These are phyloP conservation scores for Alcis repandata DNA, from an alignment of 2,888 invertebrate genomes.

Conservation along the genomic window DNA sequence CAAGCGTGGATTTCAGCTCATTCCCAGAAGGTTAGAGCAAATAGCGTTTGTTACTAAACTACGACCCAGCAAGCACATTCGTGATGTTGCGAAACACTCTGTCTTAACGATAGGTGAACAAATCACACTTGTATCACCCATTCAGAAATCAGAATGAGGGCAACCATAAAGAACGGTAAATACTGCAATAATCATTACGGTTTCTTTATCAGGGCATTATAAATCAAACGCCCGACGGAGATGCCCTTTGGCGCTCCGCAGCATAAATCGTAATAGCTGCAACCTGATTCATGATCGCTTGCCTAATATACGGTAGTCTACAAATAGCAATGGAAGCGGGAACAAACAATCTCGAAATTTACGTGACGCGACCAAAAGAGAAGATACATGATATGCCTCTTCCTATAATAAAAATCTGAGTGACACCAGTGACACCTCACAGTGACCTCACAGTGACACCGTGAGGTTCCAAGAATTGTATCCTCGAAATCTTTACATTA, in stretches of 20 bases:
- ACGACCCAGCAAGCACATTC: slow-evolving; percentile 11
- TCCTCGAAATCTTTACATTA: too few species aligned
- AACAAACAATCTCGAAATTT: slow-evolving; percentile 22
- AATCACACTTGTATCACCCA: slow-evolving; percentile 14
- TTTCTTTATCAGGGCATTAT: slow-evolving; percentile 35
- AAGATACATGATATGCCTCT: background rate
- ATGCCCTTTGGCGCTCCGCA: slow-evolving; percentile 36
- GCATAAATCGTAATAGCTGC: slow-evolving; percentile 36
- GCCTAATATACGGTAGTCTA: slow-evolving; percentile 29
- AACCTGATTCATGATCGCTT: slow-evolving; percentile 33
- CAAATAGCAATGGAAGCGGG: slow-evolving; percentile 34
- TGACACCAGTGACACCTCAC: too few species aligned
- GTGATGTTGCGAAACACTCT: slow-evolving; percentile 16
- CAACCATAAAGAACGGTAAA: slow-evolving; percentile 22
- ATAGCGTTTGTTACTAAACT: slow-evolving; percentile 11
- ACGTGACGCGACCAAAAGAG: background rate
- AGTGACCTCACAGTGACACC: too few species aligned
- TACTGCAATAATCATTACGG: slow-evolving; percentile 35
- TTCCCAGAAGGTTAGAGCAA: slow-evolving; percentile 13
- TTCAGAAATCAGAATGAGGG: slow-evolving; percentile 24
- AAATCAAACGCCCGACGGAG: slow-evolving; percentile 38
- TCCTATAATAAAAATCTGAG: background rate
- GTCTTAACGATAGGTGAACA: slow-evolving; percentile 21
- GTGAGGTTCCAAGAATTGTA: too few species aligned
- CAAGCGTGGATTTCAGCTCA: slow-evolving; percentile 17